These are phyloP conservation scores for Anastrepha ludens DNA, from an alignment of 1,140 invertebrate species.

Conservation along the genomic window DNA sequence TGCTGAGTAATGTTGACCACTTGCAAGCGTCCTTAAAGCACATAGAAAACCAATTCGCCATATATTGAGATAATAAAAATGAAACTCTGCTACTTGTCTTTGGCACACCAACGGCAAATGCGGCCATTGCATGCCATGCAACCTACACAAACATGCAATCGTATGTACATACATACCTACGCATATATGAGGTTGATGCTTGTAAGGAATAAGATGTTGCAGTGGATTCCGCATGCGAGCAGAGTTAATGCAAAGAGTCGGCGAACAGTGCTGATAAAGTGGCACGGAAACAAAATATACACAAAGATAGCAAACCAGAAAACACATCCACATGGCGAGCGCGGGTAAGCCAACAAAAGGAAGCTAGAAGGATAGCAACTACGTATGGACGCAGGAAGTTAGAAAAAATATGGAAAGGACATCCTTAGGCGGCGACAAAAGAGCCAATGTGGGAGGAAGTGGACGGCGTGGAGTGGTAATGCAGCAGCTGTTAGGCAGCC, in stretches of 20 bases:
- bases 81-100: neutral
- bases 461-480: neutral
- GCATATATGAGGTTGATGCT: neutral
- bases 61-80: neutral
- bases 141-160: neutral
- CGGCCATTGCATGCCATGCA: neutral
- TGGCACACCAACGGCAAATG: neutral
- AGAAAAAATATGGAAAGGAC: conserved; percentile 11
- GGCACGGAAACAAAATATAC: conserved; percentile 38
- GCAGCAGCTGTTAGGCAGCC: neutral
- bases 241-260: conserved; percentile 31
- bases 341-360: too few relatives aligned
- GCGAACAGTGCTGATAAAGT: conserved; percentile 15
- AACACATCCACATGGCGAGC: neutral
- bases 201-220: neutral
- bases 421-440: neutral
- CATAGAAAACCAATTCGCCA: neutral
- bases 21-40: too few relatives aligned
- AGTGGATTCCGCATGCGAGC: neutral
- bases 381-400: neutral
- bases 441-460: neutral
- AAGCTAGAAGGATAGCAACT: too few relatives aligned
- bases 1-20: too few relatives aligned
- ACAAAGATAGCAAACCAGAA: neutral
- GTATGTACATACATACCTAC: neutral